Evolutionary conservation across 2,888 invertebrate genomes (phyloP).

Genomic region (Nycteola revayana): DNA sequence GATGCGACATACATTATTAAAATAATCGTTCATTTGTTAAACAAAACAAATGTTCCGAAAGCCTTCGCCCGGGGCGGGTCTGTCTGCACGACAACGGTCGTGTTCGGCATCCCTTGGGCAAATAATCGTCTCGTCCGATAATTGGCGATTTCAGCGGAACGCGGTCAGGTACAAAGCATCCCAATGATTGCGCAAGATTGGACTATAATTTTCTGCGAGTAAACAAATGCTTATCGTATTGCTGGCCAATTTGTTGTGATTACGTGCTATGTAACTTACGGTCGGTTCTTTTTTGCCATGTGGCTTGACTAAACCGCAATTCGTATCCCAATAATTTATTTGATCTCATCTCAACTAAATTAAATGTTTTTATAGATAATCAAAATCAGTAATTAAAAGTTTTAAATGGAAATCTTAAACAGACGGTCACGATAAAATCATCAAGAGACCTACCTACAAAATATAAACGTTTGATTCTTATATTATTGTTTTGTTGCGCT

Average conservation of each 20-base stretch:
- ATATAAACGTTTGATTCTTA: too few relatives aligned
- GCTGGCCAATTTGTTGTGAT: slow-evolving; percentile 39
- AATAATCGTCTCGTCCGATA: slow-evolving; percentile 52
- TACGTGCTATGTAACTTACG: slow-evolving; percentile 19
- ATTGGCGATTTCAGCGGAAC: slow-evolving; percentile 47
- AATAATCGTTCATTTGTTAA: slow-evolving; percentile 29
- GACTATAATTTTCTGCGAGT: slow-evolving; percentile 55
- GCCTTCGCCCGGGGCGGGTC: slow-evolving; percentile 26
- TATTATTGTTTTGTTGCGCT: too few relatives aligned
- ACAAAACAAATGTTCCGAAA: slow-evolving; percentile 25
- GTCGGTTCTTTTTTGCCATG: slow-evolving; percentile 6
- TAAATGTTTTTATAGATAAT: too few relatives aligned
- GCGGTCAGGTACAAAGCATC: slow-evolving; percentile 35
- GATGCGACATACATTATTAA: slow-evolving; percentile 19
- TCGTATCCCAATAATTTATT: neutral
- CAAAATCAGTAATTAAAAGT: too few relatives aligned
- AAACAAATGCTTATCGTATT: slow-evolving; percentile 40
- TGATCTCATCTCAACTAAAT: too few relatives aligned
- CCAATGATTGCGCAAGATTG: slow-evolving; percentile 62
- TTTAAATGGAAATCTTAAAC: neutral
- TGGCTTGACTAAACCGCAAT: slow-evolving; percentile 4
- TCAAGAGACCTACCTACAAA: too few relatives aligned
- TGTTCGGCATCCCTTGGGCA: slow-evolving; percentile 40
- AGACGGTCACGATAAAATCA: slow-evolving; percentile 16
- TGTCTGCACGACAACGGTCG: slow-evolving; percentile 34